Evolutionary conservation across 2,888 invertebrate species (phyloP), one percentile per base, ranked within the genome.

Genomic region (Dascillus cervinus): DNA sequence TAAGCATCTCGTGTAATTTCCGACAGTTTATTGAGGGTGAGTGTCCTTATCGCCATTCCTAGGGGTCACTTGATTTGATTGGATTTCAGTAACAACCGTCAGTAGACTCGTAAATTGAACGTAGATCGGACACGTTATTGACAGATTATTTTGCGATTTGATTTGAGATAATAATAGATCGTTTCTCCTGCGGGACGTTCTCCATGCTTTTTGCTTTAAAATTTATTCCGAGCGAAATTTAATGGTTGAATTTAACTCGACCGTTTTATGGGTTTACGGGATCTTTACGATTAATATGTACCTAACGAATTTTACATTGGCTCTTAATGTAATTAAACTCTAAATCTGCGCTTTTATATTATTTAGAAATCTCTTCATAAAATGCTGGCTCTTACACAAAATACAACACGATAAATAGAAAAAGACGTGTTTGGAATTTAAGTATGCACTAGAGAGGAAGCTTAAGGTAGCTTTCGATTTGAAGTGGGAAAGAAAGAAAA

Each of bases 41-140:
- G 43, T 43, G 44, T 51, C 50, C 51, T 52, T 51, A 49, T 43
- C 41, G 49, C 39, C 34, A 33, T 42, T 48, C 42, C 49, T 47
- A 48, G 53, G 33, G 52, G 55, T 54, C 56, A 57, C 57, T 60
- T 55, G 55, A 58, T 58, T 58, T 56, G 59, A 60, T 59, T 58
- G 58, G 60, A 58, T 59, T 55, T 52, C 52, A 43, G 53, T 52
- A 55, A 54, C 55, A 53, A 50, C 53, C 55, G 55, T 49, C 57
- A 47, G 55, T 53, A 55, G 54, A 53, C 52, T 54, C 55, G 55
- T 58, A 58, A 59, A 59, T 59, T 57, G 55, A 46, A 49, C 53
- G 41, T 44, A 48, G 52, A 58, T 55, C 52, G 56, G n/a, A 46
- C 47, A 48, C 49, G 54, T 50, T 51, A 48, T 49, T 49, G 51